Evolutionary conservation across 2,113 vertebrate species (phyloP).

Genomic region (Chaetorhynchus papuensis): DNA sequence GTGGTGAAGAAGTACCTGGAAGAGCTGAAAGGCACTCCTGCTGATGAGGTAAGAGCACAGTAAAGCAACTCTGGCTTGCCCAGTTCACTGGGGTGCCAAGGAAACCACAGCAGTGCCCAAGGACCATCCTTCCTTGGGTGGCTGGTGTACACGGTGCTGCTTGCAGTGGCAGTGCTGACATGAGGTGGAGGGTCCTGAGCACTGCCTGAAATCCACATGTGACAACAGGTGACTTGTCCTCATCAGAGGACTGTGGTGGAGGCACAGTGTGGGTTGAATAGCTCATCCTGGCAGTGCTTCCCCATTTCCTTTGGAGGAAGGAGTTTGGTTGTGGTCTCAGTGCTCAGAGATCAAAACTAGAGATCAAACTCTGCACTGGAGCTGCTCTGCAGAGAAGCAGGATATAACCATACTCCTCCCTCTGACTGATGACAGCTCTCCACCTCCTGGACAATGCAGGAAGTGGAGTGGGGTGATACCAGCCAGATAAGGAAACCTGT

Average conservation of each 20-base stretch:
- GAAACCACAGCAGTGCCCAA: neutral
- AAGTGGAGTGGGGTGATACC: neutral
- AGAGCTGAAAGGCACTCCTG: conserved; percentile 60
- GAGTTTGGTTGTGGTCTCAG: neutral
- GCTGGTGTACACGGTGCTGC: neutral
- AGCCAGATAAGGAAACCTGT: neutral
- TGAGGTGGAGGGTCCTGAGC: neutral
- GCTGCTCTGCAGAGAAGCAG: neutral
- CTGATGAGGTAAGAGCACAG: conserved; percentile 68
- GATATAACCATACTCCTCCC: neutral
- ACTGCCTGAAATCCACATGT: neutral
- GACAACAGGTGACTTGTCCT: neutral
- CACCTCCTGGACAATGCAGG: neutral
- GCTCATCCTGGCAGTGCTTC: neutral
- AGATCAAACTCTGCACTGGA: neutral
- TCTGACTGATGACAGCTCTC: neutral
- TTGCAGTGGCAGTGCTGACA: accelerated
- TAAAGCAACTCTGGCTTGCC: neutral
- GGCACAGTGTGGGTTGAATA: neutral
- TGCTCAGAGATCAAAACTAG: neutral
- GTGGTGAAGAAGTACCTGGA: conserved; percentile 76
- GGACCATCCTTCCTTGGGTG: neutral
- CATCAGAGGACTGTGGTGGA: neutral
- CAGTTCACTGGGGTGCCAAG: neutral
- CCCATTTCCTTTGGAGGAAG: neutral